Percentiles rank a stretch among this genome's conserved stretches.
Evolutionary conservation across 1,140 invertebrate species (phyloP).

Genomic region (Rhysida immarginata): DNA sequence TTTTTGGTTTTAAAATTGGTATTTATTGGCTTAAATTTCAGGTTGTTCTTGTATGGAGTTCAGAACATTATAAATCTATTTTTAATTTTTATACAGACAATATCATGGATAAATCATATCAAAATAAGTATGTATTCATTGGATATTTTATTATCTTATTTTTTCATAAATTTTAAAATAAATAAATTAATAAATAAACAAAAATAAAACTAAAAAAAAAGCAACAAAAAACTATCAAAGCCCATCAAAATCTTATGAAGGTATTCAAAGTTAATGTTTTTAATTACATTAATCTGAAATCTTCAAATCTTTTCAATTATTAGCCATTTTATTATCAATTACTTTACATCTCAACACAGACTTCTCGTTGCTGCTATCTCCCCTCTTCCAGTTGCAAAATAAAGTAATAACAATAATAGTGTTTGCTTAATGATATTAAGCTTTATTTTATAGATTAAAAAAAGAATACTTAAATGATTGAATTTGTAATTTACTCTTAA

Average conservation of each 20-base stretch:
- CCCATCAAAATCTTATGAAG: not conserved
- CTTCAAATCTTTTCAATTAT: not conserved
- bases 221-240: not conserved
- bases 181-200: not conserved
- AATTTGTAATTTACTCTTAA: too few relatives aligned
- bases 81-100: conserved; percentile 1
- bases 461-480: too few relatives aligned
- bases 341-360: too few relatives aligned
- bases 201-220: not conserved
- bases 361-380: too few relatives aligned
- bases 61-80: not conserved
- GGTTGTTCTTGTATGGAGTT: conserved; percentile 1
- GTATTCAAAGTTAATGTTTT: not conserved
- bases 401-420: too few relatives aligned
- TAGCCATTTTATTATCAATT: too few relatives aligned
- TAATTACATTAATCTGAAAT: not conserved
- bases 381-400: too few relatives aligned
- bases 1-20: conserved; percentile 1
- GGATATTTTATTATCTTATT: not conserved
- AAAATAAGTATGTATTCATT: not conserved
- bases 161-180: not conserved
- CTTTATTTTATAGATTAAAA: too few relatives aligned
- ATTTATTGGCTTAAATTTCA: not conserved
- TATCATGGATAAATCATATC: conserved; percentile 1
- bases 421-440: too few relatives aligned